phyloP scores from a whole-genome alignment of 2,888 invertebrate species.

The Taenaris catops region DNA sequence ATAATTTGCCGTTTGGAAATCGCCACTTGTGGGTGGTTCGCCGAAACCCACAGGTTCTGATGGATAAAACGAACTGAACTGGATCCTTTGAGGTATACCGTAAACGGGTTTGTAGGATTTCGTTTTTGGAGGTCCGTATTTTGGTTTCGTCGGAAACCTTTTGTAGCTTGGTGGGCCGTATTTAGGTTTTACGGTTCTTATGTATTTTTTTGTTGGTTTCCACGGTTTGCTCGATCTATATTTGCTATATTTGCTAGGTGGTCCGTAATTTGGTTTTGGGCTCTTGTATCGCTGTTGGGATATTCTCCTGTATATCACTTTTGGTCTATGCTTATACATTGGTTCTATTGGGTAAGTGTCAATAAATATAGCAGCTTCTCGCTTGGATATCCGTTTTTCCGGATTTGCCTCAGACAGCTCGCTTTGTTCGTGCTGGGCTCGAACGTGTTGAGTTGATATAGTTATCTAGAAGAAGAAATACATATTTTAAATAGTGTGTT shows the following conservation, averaged over 20 bases:
- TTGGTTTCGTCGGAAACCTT: conserved; percentile 35
- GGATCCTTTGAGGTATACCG: conserved; percentile 34
- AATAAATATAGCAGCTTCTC: conserved; percentile 49
- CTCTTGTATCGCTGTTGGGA: conserved; percentile 35
- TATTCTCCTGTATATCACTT: conserved; percentile 46
- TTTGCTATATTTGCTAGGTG: conserved; percentile 38
- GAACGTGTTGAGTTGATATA: conserved; percentile 38
- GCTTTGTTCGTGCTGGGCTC: conserved; percentile 29
- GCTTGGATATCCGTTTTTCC: conserved; percentile 33
- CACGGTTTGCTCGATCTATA: conserved; percentile 39
- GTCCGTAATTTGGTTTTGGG: conserved; percentile 36
- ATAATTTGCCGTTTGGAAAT: conserved; percentile 30
- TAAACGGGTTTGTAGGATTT: conserved; percentile 32
- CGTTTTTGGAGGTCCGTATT: conserved; percentile 33
- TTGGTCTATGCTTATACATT: conserved; percentile 38
- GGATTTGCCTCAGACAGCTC: conserved; percentile 30
- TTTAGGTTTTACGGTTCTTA: conserved; percentile 34
- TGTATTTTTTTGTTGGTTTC: conserved; percentile 43
- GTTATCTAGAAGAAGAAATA: conserved; percentile 42
- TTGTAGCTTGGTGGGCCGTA: conserved; percentile 35
- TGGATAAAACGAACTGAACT: conserved; percentile 19
- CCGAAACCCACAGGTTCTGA: conserved; percentile 42
- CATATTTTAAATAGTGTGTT: not conserved
- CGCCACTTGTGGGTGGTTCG: conserved; percentile 48
- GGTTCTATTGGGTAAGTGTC: conserved; percentile 42